Evolutionary conservation across 2,113 vertebrate genomes (phyloP).

Genomic region (Myiagra hebetior): DNA sequence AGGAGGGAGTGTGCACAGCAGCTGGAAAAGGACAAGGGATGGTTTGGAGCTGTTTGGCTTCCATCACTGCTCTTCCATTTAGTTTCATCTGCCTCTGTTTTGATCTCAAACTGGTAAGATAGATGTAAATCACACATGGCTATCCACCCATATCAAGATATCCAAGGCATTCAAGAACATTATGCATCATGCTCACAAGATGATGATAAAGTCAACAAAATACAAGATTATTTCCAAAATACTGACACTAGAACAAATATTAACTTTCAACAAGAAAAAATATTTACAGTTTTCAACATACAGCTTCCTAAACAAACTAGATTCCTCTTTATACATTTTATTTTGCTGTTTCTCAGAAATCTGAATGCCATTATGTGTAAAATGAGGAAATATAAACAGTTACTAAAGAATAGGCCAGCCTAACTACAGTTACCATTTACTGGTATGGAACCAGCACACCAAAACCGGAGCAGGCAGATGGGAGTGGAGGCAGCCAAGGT

Average conservation of each 20-base stretch:
- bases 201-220: slow-evolving; percentile 5
- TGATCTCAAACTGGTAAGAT: background rate
- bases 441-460: background rate
- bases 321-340: background rate
- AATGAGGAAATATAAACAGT: background rate
- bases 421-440: background rate
- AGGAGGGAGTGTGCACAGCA: background rate
- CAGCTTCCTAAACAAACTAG: background rate
- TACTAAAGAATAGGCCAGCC: background rate
- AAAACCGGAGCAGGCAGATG: background rate
- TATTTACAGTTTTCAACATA: slow-evolving; percentile 9
- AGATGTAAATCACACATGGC: background rate
- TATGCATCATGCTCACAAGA: background rate
- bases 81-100: background rate
- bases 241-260: slow-evolving; percentile 3
- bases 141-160: background rate
- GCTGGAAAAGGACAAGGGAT: background rate
- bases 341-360: background rate
- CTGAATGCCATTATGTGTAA: background rate
- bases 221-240: slow-evolving; percentile 34
- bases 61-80: background rate
- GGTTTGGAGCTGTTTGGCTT: background rate
- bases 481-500: background rate
- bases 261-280: background rate
- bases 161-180: background rate